Conservation (phyloP, 2,888 invertebrate genomes). For the Aleiodes alternator region DNA sequence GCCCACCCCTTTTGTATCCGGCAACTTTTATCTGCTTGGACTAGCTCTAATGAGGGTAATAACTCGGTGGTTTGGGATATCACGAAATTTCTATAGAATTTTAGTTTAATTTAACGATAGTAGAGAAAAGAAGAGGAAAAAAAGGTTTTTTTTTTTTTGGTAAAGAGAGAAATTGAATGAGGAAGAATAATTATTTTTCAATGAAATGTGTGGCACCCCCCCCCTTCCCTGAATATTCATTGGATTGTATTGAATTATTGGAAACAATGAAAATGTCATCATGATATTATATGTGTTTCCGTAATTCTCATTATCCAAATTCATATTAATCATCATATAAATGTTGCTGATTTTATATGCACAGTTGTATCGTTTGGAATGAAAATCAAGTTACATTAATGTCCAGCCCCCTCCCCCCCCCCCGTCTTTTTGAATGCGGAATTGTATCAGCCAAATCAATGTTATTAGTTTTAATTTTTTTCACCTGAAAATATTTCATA, state of each 20-base stretch:
- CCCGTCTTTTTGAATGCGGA: no score
- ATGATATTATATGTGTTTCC: background rate
- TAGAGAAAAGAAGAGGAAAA: background rate
- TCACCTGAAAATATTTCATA: no score
- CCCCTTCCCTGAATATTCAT: background rate
- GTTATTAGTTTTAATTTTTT: no score
- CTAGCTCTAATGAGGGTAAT: constrained; percentile 65
- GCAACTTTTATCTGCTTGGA: constrained; percentile 64
- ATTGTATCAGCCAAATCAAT: no score
- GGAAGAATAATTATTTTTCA: background rate
- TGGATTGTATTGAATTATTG: constrained; percentile 12
- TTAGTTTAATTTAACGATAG: constrained; percentile 12
- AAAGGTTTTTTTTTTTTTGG: background rate
- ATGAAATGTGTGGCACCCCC: background rate
- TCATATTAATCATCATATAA: constrained; percentile 6
- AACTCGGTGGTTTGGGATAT: constrained; percentile 59
- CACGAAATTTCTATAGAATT: constrained; percentile 49
- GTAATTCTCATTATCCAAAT: background rate
- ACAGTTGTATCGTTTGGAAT: no score
- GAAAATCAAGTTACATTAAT: no score
- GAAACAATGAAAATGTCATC: constrained; percentile 9
- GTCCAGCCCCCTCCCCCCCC: no score
- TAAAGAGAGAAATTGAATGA: no score
- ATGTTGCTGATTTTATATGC: constrained; percentile 1
- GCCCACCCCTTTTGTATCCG: constrained; percentile 58